These are phyloP conservation scores for Acrossocheilus fasciatus DNA, from an alignment of 2,797 vertebrate genomes.

Conservation along the genomic window DNA sequence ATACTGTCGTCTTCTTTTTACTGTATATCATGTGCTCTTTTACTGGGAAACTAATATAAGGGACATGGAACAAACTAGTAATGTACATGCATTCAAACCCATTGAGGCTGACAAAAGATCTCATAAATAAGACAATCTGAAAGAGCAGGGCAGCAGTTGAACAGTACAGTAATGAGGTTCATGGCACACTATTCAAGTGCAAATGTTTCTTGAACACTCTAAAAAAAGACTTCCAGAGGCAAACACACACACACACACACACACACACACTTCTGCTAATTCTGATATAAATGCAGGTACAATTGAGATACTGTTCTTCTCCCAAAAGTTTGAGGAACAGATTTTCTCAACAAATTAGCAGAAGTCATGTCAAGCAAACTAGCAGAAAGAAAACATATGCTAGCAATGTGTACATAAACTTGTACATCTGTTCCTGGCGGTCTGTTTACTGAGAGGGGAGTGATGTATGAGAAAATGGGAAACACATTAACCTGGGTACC, in stretches of 20 bases:
- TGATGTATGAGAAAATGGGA: constrained; percentile 59
- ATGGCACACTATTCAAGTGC: background rate
- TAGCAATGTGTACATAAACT: background rate
- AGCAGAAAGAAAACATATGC: background rate
- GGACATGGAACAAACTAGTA: background rate
- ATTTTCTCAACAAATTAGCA: background rate
- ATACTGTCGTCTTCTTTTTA: background rate
- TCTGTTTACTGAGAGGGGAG: constrained; percentile 31
- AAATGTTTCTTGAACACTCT: background rate
- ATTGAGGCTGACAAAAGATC: background rate
- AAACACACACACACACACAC: background rate
- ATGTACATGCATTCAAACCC: background rate
- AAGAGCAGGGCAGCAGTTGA: constrained; percentile 19
- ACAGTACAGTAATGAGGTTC: background rate
- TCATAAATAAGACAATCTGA: background rate
- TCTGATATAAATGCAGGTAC: background rate
- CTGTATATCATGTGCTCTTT: background rate
- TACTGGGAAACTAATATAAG: background rate
- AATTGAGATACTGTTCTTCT: background rate
- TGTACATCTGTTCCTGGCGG: constrained; percentile 16
- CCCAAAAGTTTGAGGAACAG: background rate
- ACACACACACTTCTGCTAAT: background rate
- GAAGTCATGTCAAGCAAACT: background rate
- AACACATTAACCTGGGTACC: constrained; percentile 1
- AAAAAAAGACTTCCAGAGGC: background rate